phyloP scores from a whole-genome alignment of 2,797 vertebrate species.

The Pangasius krempfi region DNA sequence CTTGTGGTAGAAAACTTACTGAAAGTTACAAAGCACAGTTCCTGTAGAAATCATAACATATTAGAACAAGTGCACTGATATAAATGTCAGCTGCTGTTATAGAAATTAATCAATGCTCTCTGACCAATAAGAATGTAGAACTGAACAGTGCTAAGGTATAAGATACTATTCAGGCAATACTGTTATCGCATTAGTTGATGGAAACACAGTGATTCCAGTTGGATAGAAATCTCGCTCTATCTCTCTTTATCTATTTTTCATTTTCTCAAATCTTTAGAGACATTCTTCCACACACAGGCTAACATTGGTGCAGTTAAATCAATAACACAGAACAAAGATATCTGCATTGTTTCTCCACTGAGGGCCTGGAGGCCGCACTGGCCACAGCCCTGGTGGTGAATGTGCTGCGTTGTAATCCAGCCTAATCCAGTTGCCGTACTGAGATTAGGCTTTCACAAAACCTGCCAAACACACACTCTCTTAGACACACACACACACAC shows the following conservation, averaged over 20 bases:
- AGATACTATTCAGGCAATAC: not conserved
- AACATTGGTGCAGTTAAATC: slow-evolving; percentile 66
- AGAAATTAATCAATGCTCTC: not conserved
- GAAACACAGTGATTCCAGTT: not conserved
- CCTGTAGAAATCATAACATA: not conserved
- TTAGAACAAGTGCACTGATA: not conserved
- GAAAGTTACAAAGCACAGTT: not conserved
- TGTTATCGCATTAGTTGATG: not conserved
- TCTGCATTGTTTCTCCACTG: not conserved
- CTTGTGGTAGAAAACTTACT: not conserved
- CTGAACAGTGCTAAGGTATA: not conserved
- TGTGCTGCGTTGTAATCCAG: slow-evolving; percentile 79
- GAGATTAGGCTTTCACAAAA: slow-evolving; percentile 73
- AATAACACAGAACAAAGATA: slow-evolving; percentile 61
- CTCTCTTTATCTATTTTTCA: slow-evolving; percentile 28
- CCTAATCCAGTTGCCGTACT: slow-evolving; percentile 77
- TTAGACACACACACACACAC: not conserved
- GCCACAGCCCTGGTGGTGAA: slow-evolving; percentile 71
- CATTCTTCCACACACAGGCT: not conserved
- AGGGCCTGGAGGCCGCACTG: slow-evolving; percentile 52
- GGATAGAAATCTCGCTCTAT: slow-evolving; percentile 15
- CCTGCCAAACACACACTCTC: slow-evolving; percentile 48
- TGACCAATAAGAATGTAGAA: not conserved
- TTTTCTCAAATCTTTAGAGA: not conserved
- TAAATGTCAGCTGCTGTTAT: not conserved